phyloP scores from a whole-genome alignment of 2,797 vertebrate species.

The Intellagama lesueurii region DNA sequence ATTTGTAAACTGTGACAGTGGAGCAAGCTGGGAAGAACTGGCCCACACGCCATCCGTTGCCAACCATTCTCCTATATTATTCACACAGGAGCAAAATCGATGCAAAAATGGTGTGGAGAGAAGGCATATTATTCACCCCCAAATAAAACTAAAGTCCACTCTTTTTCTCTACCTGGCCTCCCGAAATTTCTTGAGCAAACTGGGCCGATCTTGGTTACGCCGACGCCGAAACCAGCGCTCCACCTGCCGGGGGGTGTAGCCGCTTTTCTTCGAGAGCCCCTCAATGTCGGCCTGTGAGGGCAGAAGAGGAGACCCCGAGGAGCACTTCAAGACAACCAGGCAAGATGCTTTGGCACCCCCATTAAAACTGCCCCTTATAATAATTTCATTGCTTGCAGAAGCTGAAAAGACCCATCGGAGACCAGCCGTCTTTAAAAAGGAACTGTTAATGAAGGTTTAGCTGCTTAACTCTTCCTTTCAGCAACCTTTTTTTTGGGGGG shows the following conservation, averaged over 20 bases:
- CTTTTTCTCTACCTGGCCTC: slow-evolving; percentile 85
- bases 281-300: slow-evolving; percentile 83
- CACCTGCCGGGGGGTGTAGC: slow-evolving; percentile 85
- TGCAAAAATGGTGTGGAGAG: too few species aligned
- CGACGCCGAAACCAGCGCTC: slow-evolving; percentile 94
- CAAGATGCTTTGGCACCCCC: background rate
- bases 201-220: slow-evolving; percentile 94
- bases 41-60: background rate
- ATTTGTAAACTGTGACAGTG: too few species aligned
- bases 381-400: too few species aligned
- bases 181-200: slow-evolving; percentile 93
- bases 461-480: background rate
- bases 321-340: too few species aligned
- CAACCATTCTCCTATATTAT: accelerated
- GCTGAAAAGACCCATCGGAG: background rate
- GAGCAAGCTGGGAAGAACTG: background rate
- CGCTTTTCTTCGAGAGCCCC: slow-evolving; percentile 83
- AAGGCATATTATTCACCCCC: background rate
- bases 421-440: background rate
- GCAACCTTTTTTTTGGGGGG: too few species aligned
- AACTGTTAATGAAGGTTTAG: background rate
- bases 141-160: too few species aligned
- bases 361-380: background rate
- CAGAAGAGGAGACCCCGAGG: background rate
- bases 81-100: background rate